Conservation (phyloP, 2,113 vertebrate species). For the Alligator sinensis region DNA sequence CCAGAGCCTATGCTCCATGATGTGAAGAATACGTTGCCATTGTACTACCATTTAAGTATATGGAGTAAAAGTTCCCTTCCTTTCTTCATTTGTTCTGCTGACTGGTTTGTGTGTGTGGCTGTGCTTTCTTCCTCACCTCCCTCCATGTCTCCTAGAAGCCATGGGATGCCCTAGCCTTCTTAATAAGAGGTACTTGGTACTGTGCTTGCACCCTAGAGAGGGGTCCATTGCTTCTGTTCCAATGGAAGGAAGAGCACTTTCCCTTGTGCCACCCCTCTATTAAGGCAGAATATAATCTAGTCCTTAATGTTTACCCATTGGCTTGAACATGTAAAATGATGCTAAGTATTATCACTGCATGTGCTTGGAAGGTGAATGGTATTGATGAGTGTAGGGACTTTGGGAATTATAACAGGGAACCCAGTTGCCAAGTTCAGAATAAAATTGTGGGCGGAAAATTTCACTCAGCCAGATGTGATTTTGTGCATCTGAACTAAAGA, state of each 20-base stretch:
- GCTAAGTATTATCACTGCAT: neutral
- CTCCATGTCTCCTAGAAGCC: neutral
- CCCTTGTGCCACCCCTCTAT: neutral
- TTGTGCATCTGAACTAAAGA: neutral
- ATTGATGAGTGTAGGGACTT: conserved; percentile 22
- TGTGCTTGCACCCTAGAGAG: neutral
- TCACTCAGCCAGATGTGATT: neutral
- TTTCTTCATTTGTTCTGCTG: neutral
- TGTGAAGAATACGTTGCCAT: neutral
- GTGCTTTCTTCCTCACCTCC: neutral
- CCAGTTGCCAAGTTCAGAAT: neutral
- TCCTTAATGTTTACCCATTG: neutral
- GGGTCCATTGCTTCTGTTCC: neutral
- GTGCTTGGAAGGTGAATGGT: conserved; percentile 5
- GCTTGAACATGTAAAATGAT: neutral
- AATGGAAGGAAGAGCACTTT: neutral
- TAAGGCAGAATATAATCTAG: neutral
- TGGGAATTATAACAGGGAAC: conserved; percentile 1
- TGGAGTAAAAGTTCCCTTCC: neutral
- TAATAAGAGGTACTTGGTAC: neutral
- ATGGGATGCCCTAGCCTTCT: neutral
- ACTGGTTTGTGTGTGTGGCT: neutral
- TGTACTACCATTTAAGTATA: neutral
- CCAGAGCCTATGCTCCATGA: accelerated
- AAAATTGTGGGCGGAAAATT: conserved; percentile 17